Conservation (phyloP, 2,888 invertebrate genomes). For the Pandemis cinnamomeana region DNA sequence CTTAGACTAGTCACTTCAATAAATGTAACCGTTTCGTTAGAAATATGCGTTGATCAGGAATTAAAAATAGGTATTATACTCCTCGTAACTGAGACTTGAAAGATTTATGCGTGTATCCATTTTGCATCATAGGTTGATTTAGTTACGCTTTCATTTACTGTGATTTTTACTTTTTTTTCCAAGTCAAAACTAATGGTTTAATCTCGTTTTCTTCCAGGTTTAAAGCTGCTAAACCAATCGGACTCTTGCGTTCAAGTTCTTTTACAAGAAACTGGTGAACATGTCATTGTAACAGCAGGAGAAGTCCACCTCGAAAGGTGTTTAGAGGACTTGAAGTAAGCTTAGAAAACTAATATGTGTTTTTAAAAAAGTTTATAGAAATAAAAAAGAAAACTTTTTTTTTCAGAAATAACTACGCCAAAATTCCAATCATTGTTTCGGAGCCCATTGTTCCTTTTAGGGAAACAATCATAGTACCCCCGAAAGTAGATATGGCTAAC, state of each 20-base stretch:
- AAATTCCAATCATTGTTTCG: constrained; percentile 94
- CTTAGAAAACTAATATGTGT: constrained; percentile 42
- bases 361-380: constrained; percentile 30
- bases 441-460: constrained; percentile 98
- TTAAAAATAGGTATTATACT: too few relatives aligned
- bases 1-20: too few relatives aligned
- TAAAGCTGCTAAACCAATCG: constrained; percentile 95
- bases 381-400: constrained; percentile 7
- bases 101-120: too few relatives aligned
- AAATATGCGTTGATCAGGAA: too few relatives aligned
- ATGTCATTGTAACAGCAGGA: constrained; percentile 97
- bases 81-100: too few relatives aligned
- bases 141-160: neutral
- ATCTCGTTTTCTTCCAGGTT: constrained; percentile 74
- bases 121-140: too few relatives aligned
- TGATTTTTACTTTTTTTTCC: neutral
- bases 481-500: constrained; percentile 93
- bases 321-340: constrained; percentile 93
- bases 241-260: constrained; percentile 97
- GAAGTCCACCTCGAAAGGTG: constrained; percentile 99
- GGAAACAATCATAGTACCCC: constrained; percentile 94
- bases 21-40: too few relatives aligned
- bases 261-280: constrained; percentile 97
- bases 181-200: neutral
- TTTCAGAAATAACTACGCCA: constrained; percentile 88